A percentile compares a stretch with the other conserved stretches of the same genome.
Conservation (phyloP, 2,888 invertebrate genomes). For the Zaprionus lineosus region DNA sequence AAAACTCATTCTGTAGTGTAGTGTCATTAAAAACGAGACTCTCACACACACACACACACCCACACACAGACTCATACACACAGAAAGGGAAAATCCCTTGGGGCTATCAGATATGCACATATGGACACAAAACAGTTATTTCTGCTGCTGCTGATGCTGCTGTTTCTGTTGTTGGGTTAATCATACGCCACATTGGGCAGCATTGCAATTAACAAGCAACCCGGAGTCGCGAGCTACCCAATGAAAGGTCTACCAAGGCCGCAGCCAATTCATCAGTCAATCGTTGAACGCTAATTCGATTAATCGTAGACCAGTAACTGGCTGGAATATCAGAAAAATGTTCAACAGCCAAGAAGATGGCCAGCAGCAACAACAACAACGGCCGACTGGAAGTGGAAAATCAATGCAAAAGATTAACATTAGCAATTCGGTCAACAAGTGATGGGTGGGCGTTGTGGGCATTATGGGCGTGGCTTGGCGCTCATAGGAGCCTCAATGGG, state of each 20-base stretch:
- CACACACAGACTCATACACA: too few species aligned
- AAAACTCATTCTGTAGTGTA: slow-evolving; percentile 3
- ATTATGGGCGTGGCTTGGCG: too few species aligned
- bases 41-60: background rate
- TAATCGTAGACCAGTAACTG: slow-evolving; percentile 21
- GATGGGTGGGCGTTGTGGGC: background rate
- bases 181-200: slow-evolving; percentile 64
- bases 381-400: slow-evolving; percentile 43
- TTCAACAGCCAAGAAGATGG: too few species aligned
- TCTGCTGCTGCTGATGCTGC: background rate
- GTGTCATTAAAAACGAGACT: too few species aligned
- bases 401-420: slow-evolving; percentile 71
- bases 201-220: slow-evolving; percentile 57
- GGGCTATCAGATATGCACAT: background rate
- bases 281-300: slow-evolving; percentile 43
- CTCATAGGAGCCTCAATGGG: background rate
- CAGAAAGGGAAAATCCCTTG: too few species aligned
- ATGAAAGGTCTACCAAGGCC: slow-evolving; percentile 18
- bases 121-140: slow-evolving; percentile 1
- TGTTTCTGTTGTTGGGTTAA: slow-evolving; percentile 37
- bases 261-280: slow-evolving; percentile 42
- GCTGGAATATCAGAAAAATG: slow-evolving; percentile 40
- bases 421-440: slow-evolving; percentile 61
- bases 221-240: slow-evolving; percentile 23
- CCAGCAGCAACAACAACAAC: background rate